phyloP scores from a whole-genome alignment of 2,797 vertebrate genomes.

The Mallotus villosus region DNA sequence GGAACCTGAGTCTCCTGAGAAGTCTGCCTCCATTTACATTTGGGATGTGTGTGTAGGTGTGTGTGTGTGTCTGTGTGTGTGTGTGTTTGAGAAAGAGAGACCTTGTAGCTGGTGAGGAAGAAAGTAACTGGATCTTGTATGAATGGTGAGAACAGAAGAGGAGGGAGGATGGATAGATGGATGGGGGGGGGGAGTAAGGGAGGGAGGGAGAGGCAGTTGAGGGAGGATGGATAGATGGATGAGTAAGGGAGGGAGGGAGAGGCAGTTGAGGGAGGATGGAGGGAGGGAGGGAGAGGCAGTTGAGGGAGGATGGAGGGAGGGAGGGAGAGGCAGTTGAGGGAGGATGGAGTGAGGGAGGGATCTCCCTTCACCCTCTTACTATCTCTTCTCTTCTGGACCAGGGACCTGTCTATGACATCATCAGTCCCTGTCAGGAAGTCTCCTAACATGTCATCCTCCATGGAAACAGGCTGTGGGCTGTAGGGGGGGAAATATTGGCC shows the following conservation, averaged over 20 bases:
- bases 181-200: constrained; percentile 7
- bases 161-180: background rate
- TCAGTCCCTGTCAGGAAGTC: constrained; percentile 55
- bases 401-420: constrained; percentile 64
- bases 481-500: too few species aligned
- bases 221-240: background rate
- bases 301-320: constrained; percentile 1
- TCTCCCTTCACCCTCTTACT: constrained; percentile 25
- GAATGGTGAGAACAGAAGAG: background rate
- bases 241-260: constrained; percentile 1
- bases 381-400: too few species aligned
- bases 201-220: background rate
- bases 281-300: background rate
- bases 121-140: background rate
- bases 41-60: too few species aligned
- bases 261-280: background rate
- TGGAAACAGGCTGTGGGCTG: constrained; percentile 15
- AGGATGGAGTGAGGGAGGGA: background rate
- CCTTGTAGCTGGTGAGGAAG: background rate
- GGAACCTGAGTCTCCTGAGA: constrained; percentile 6
- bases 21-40: background rate
- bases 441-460: background rate
- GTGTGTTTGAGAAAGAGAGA: too few species aligned
- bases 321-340: background rate
- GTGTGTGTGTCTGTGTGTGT: too few species aligned